Evolutionary conservation across 2,797 vertebrate species (phyloP).

Genomic region (Girardinus metallicus): DNA sequence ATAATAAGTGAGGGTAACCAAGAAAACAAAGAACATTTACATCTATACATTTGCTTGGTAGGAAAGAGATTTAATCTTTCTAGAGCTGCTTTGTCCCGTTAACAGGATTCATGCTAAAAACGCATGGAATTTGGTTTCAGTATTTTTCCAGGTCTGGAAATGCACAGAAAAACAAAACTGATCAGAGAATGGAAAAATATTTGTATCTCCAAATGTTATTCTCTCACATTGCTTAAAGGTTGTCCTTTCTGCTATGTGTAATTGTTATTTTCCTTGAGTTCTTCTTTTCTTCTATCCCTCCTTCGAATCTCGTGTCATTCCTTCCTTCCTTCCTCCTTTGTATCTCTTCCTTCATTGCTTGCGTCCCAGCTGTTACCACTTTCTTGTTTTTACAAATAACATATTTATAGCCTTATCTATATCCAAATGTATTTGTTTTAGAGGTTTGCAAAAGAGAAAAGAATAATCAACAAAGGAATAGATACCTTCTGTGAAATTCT

Average conservation of each 20-base stretch:
- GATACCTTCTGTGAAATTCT: not conserved
- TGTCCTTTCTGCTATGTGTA: not conserved
- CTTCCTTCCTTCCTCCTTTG: not conserved
- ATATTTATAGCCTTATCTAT: not conserved
- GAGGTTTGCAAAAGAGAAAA: not conserved
- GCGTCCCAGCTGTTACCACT: not conserved
- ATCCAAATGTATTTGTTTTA: not conserved
- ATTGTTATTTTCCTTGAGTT: not conserved
- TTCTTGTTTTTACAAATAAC: not conserved
- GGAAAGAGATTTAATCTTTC: not conserved
- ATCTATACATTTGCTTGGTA: not conserved
- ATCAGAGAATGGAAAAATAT: not conserved
- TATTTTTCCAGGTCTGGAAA: not conserved
- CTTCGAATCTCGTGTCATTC: not conserved
- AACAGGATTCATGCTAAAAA: not conserved
- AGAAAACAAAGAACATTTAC: not conserved
- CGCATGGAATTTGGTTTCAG: not conserved
- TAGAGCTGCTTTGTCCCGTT: not conserved
- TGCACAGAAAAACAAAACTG: not conserved
- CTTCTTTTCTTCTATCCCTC: not conserved
- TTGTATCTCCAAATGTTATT: not conserved
- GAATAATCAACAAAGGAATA: not conserved
- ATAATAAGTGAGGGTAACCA: not conserved
- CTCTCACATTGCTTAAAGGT: not conserved
- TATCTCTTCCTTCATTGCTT: not conserved